These are phyloP conservation scores for Anniella stebbinsi DNA, from an alignment of 2,797 vertebrate genomes.

Conservation along the genomic window DNA sequence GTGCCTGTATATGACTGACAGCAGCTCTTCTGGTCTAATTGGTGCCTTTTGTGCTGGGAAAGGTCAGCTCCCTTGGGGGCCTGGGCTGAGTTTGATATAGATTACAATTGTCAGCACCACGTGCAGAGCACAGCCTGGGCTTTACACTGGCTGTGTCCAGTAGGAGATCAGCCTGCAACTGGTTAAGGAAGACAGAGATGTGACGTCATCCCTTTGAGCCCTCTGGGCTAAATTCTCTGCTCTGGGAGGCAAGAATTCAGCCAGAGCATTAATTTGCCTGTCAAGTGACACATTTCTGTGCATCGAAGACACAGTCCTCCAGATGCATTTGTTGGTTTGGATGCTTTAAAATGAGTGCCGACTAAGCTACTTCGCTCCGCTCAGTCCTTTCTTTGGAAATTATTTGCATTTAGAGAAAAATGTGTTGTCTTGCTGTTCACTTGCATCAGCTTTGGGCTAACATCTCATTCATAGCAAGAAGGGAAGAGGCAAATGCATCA, in stretches of 20 bases:
- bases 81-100: neutral
- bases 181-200: neutral
- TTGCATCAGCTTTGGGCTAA: neutral
- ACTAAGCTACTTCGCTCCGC: too few relatives aligned
- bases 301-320: neutral
- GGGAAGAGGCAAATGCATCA: neutral
- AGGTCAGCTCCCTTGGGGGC: neutral
- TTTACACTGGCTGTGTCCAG: conserved; percentile 2
- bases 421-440: neutral
- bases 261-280: neutral
- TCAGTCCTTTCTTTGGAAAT: neutral
- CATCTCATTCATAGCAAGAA: neutral
- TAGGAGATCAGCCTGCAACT: neutral
- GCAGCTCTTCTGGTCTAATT: conserved; percentile 26
- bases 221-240: neutral
- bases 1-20: conserved; percentile 2
- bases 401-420: neutral
- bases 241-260: neutral
- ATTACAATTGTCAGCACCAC: conserved; percentile 23
- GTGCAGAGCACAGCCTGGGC: neutral
- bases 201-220: neutral
- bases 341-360: neutral
- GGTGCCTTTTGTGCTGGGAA: conserved; percentile 21
- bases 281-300: neutral
- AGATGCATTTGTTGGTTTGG: neutral